Percentiles rank a stretch among this genome's conserved stretches.
Conservation (phyloP, 2,888 invertebrate species). For the Hipparchia semele region DNA sequence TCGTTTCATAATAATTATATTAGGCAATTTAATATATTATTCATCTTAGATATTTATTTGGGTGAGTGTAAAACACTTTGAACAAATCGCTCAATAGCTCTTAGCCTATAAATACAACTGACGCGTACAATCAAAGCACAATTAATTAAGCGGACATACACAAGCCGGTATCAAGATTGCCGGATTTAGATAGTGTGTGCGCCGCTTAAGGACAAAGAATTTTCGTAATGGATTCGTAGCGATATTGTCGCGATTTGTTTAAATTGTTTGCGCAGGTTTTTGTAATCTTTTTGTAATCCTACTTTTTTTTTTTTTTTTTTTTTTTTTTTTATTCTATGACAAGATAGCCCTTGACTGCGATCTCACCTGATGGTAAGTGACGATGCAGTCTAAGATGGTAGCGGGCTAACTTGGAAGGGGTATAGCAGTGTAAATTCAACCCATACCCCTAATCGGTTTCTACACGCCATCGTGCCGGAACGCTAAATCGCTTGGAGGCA, state of each 20-base stretch:
- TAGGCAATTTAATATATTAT: too few species aligned
- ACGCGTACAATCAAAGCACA: slow-evolving; percentile 63
- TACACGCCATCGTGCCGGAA: too few species aligned
- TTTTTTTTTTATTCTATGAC: too few species aligned
- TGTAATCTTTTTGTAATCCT: neutral
- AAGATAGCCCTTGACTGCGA: too few species aligned
- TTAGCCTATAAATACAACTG: slow-evolving; percentile 47
- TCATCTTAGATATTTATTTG: neutral
- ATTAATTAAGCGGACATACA: slow-evolving; percentile 63
- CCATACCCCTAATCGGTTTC: too few species aligned
- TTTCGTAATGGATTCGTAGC: slow-evolving; percentile 25
- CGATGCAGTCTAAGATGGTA: too few species aligned
- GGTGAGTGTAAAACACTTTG: neutral
- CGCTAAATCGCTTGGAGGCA: too few species aligned
- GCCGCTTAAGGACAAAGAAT: slow-evolving; percentile 27
- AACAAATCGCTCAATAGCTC: neutral
- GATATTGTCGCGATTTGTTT: slow-evolving; percentile 27
- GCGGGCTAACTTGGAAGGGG: too few species aligned
- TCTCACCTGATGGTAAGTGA: too few species aligned
- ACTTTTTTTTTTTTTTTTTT: neutral
- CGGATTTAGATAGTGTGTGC: slow-evolving; percentile 30
- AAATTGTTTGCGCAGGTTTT: slow-evolving; percentile 12
- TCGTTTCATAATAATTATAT: too few species aligned
- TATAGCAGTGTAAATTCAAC: too few species aligned
- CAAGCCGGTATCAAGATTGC: slow-evolving; percentile 35